Percentiles rank a stretch among this genome's conserved stretches.
phyloP scores from a whole-genome alignment of 2,888 invertebrate species.

The Antheraea yamamai region DNA sequence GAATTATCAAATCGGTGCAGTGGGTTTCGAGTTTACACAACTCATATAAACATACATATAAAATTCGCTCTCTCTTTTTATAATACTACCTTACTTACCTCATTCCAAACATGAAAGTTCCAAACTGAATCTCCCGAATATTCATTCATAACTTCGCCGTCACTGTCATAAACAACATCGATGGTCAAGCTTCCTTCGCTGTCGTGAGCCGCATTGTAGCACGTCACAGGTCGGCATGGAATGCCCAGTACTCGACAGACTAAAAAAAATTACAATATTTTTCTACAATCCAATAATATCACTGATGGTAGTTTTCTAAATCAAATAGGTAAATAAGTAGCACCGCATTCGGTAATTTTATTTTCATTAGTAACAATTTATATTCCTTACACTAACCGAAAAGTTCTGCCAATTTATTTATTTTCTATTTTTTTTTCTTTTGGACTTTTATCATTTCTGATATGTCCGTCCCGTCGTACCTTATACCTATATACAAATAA shows the following conservation, averaged over 20 bases:
- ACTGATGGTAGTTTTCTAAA: not conserved
- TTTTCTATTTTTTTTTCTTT: no score
- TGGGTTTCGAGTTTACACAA: not conserved
- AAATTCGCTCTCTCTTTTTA: not conserved
- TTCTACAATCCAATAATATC: not conserved
- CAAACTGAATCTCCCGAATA: slow-evolving; percentile 93
- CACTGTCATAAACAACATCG: slow-evolving; percentile 92
- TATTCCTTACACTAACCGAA: not conserved
- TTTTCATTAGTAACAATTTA: not conserved
- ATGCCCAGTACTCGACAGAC: slow-evolving; percentile 95
- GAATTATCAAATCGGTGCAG: not conserved
- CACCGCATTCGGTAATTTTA: not conserved
- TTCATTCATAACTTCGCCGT: slow-evolving; percentile 90
- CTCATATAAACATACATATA: no score
- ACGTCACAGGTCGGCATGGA: slow-evolving; percentile 92
- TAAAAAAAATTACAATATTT: slow-evolving; percentile 43
- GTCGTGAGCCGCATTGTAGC: slow-evolving; percentile 97
- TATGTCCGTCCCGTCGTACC: no score
- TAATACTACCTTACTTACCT: slow-evolving; percentile 50
- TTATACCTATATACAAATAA: no score
- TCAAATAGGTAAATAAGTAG: not conserved
- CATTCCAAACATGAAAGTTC: slow-evolving; percentile 99
- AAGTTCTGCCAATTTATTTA: not conserved
- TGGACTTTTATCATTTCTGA: no score
- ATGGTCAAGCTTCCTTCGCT: slow-evolving; percentile 95